Evolutionary conservation across 2,113 vertebrate genomes (phyloP).

Genomic region (Phalacrocorax carbo): DNA sequence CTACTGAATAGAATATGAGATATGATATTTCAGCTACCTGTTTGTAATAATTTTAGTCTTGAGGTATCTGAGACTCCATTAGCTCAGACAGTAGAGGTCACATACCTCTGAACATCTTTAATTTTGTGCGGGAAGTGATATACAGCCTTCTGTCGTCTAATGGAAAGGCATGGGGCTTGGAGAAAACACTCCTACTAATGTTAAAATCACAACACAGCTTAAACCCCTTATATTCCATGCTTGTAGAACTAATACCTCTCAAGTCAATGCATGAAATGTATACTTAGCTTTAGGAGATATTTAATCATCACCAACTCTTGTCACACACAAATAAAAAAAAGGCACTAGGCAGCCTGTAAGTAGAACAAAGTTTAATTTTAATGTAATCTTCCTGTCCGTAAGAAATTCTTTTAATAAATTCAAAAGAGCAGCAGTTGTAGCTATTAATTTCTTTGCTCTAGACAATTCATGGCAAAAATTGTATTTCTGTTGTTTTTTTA

Average conservation of each 20-base stretch:
- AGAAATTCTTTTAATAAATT: background rate
- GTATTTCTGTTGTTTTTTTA: background rate
- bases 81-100: background rate
- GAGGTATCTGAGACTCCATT: background rate
- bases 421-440: background rate
- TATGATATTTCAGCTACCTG: background rate
- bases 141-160: background rate
- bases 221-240: background rate
- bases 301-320: background rate
- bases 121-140: background rate
- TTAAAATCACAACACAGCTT: background rate
- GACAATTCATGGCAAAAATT: background rate
- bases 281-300: slow-evolving; percentile 22
- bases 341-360: background rate
- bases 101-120: background rate
- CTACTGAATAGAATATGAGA: slow-evolving; percentile 33
- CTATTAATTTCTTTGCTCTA: background rate
- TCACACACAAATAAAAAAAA: background rate
- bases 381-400: background rate
- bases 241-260: background rate
- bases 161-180: background rate
- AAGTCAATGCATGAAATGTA: background rate
- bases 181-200: background rate
- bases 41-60: background rate
- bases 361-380: slow-evolving; percentile 15